These are phyloP conservation scores for Amphibalanus amphitrite DNA, from an alignment of 1,140 invertebrate genomes.

Conservation along the genomic window DNA sequence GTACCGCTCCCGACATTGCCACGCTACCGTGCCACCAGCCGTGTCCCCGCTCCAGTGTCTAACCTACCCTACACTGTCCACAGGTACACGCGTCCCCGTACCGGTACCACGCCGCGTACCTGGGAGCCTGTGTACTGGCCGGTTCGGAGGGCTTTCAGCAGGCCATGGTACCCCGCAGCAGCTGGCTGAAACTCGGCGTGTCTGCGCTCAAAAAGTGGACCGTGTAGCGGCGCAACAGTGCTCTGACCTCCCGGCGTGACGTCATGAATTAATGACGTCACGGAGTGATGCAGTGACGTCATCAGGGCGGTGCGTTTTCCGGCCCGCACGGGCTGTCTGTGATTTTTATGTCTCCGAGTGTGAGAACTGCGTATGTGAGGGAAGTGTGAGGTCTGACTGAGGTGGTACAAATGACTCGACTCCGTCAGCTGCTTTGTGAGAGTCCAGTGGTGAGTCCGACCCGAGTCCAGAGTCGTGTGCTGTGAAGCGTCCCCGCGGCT, in stretches of 20 bases:
- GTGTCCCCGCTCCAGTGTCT: background rate
- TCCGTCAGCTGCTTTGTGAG: too few species aligned
- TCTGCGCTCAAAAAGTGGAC: constrained; percentile 23
- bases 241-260: background rate
- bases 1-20: background rate
- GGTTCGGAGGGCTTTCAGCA: constrained; percentile 33
- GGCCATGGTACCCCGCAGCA: constrained; percentile 29
- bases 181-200: constrained; percentile 21
- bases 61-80: constrained; percentile 4
- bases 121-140: constrained; percentile 38
- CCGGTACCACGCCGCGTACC: constrained; percentile 39
- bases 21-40: background rate
- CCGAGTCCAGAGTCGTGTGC: too few species aligned
- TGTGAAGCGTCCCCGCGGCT: too few species aligned
- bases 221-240: constrained; percentile 19
- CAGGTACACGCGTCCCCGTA: constrained; percentile 40
- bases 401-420: too few species aligned
- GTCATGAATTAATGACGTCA: too few species aligned
- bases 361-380: too few species aligned
- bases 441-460: too few species aligned
- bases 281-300: too few species aligned
- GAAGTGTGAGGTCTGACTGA: too few species aligned
- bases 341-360: too few species aligned
- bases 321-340: too few species aligned
- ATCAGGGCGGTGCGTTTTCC: background rate